These are phyloP conservation scores for Phocoena sinus DNA, from an alignment of 2,113 vertebrate genomes.

Conservation along the genomic window DNA sequence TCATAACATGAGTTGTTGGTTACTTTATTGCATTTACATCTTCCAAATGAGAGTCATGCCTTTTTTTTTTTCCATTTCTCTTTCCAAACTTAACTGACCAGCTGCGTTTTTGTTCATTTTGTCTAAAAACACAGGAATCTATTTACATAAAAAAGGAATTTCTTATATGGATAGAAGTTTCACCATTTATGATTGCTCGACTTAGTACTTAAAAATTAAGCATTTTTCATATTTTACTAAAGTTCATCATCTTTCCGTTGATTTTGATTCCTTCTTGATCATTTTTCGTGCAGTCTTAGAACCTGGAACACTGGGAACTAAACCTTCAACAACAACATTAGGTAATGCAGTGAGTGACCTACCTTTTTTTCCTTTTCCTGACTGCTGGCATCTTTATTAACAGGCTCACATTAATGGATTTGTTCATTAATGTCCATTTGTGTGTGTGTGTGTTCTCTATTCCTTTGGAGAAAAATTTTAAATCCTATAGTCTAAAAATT, in stretches of 20 bases:
- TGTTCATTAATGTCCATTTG: background rate
- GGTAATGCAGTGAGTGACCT: background rate
- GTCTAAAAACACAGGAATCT: conserved; percentile 29
- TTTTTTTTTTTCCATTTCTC: conserved; percentile 18
- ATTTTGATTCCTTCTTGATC: conserved; percentile 19
- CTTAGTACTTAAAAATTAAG: background rate
- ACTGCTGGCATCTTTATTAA: background rate
- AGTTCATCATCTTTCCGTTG: conserved; percentile 9
- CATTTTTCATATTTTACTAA: background rate
- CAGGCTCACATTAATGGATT: background rate
- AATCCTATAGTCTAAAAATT: background rate
- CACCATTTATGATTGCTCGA: background rate
- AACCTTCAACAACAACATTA: conserved; percentile 22
- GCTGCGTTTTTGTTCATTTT: conserved; percentile 42
- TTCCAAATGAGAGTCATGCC: conserved; percentile 31
- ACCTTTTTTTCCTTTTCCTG: background rate
- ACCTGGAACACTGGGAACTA: background rate
- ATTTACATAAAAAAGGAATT: background rate
- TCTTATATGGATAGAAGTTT: background rate
- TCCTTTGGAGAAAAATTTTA: background rate
- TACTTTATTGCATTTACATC: conserved; percentile 15
- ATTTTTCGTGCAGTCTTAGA: conserved; percentile 20
- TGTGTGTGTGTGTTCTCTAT: background rate
- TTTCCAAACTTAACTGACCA: conserved; percentile 48
- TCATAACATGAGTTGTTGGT: background rate